These are phyloP conservation scores for Gerris lacustris DNA, from an alignment of 2,888 invertebrate species.

Conservation along the genomic window DNA sequence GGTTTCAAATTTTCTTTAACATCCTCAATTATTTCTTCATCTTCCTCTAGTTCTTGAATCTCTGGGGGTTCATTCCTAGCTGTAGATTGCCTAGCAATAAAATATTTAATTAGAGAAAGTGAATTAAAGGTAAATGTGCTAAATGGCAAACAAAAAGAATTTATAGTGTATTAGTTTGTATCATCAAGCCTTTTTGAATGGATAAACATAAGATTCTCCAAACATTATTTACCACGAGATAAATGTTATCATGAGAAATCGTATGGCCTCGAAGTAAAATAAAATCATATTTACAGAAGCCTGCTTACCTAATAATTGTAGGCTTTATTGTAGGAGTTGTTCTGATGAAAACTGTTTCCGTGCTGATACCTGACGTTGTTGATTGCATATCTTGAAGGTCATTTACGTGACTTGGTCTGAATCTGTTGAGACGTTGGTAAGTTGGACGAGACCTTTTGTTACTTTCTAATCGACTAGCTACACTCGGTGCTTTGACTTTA, in stretches of 20 bases:
- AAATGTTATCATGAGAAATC: no score
- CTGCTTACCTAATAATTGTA: neutral
- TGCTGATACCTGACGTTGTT: neutral
- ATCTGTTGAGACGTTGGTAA: slow-evolving; percentile 22
- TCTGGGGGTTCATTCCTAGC: neutral
- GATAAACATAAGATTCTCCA: no score
- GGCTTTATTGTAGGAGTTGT: neutral
- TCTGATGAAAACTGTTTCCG: neutral
- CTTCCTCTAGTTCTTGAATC: neutral
- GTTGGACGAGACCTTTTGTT: slow-evolving; percentile 15
- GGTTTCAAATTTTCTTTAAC: neutral
- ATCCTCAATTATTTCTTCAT: neutral
- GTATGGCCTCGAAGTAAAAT: no score
- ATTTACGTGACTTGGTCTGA: slow-evolving; percentile 8
- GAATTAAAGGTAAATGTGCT: no score
- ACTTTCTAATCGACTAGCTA: slow-evolving; percentile 13
- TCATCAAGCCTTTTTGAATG: no score
- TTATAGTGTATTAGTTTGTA: no score
- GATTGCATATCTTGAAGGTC: neutral
- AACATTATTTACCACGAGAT: no score
- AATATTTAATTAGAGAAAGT: no score
- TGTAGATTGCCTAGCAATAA: no score
- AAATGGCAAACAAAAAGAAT: no score
- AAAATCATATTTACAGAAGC: no score
- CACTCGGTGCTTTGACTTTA: slow-evolving; percentile 13